Evolutionary conservation across 2,113 vertebrate species (phyloP), one percentile per base, ranked within the genome.

Genomic region (Rhadina sibilatrix): DNA sequence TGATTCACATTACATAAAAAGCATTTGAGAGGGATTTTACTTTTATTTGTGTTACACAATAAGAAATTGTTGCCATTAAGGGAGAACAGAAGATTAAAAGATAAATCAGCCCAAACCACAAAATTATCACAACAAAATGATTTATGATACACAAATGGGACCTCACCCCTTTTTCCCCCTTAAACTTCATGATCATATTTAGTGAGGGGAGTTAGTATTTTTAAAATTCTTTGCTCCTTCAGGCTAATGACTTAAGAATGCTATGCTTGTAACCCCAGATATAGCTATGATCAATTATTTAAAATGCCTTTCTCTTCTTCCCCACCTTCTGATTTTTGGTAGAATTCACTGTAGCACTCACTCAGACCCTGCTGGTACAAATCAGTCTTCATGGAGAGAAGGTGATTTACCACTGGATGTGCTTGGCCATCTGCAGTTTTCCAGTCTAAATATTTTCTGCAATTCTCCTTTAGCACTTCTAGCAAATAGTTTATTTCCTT

Each of bases 401-500:
- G 76, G 71, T 76, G 77, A 63, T 95, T 94, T 94, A 78, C 88
- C 78, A 75, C 75, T 76, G 54, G 56, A 94, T 77, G 63, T 77
- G 53, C 90, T 90, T 82, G 85, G 57, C 87, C 66, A 84, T 91
- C 94, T 96, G 63, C 82, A 95, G 84, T 95, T 93, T 97, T 95
- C 85, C 70, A 93, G 72, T 57, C 89, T 87, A 85, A 94, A 93
- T 63, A 79, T 71, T 91, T 94, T 82, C 72, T 52, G 30, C 28
- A 78, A 44, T 59, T 71, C 66, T 96, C 71, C 68, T 92, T 93
- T 72, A 81, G 70, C 54, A 82, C 65, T 78, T 53, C 30, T 31
- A 92, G 74, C 40, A 96, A 97, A 94, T 94, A 92, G 90, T 95
- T 96, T 79, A 90, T 95, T 98, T 94, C 21, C 44, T 84, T 91